phyloP scores from a whole-genome alignment of 2,888 invertebrate species.

The Agonopterix heracliana region DNA sequence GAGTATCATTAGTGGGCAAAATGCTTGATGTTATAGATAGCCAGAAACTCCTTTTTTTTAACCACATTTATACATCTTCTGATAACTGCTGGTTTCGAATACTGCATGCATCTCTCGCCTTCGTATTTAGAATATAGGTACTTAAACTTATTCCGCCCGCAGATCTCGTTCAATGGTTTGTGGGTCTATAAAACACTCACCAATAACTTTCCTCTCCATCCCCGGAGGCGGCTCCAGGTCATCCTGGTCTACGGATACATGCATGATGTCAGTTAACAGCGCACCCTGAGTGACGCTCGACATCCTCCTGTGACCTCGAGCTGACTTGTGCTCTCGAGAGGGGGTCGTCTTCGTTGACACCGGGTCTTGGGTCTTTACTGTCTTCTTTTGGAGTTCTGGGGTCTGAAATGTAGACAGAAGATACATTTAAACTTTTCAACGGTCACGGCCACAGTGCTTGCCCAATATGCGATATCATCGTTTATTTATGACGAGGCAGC shows the following conservation, averaged over 20 bases:
- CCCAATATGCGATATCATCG: too few species aligned
- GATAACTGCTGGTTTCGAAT: too few species aligned
- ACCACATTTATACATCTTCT: too few species aligned
- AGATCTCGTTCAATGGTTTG: too few species aligned
- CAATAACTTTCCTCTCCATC: conserved; percentile 55
- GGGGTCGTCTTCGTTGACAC: conserved; percentile 41
- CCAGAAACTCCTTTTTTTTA: too few species aligned
- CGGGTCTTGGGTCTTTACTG: conserved; percentile 35
- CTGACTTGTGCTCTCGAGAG: conserved; percentile 39
- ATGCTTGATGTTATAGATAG: too few species aligned
- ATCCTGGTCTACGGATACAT: conserved; percentile 47
- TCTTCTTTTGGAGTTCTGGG: conserved; percentile 55
- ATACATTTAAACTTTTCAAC: too few species aligned
- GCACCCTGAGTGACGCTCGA: conserved; percentile 54
- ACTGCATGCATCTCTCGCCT: too few species aligned
- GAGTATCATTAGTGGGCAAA: too few species aligned
- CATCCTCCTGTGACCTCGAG: conserved; percentile 50
- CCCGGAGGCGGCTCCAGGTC: conserved; percentile 43
- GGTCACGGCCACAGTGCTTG: not conserved
- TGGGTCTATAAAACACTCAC: conserved; percentile 20
- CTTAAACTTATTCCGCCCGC: too few species aligned
- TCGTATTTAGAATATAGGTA: too few species aligned
- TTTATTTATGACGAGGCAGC: conserved; percentile 5
- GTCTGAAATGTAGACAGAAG: conserved; percentile 38
- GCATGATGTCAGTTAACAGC: conserved; percentile 55